Evolutionary conservation across 2,113 vertebrate genomes (phyloP).

Genomic region (Trachemys scripta): DNA sequence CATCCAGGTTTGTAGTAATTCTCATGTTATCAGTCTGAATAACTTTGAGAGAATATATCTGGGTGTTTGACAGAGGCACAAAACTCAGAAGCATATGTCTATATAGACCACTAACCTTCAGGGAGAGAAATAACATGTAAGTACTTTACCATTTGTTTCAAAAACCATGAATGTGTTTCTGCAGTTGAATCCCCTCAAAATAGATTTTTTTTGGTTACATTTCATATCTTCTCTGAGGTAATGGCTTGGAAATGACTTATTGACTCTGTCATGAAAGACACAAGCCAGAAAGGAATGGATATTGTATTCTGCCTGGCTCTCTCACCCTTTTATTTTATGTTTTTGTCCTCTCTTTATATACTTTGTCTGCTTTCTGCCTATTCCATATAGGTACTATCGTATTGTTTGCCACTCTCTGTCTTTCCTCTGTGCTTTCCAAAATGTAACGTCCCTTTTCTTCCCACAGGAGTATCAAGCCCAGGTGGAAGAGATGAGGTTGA

Average conservation of each 20-base stretch:
- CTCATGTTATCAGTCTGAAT: conserved; percentile 67
- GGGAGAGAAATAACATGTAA: conserved; percentile 46
- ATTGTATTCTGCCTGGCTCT: background rate
- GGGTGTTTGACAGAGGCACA: conserved; percentile 68
- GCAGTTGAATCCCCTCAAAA: background rate
- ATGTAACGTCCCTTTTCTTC: conserved; percentile 8
- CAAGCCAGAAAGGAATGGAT: background rate
- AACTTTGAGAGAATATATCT: conserved; percentile 70
- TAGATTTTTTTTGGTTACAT: background rate
- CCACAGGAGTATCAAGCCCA: conserved; percentile 96
- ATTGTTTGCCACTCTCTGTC: background rate
- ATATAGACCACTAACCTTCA: conserved; percentile 50
- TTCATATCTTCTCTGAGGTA: background rate
- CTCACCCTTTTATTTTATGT: conserved; percentile 9
- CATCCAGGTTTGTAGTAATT: conserved; percentile 63
- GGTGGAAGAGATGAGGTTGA: conserved; percentile 96
- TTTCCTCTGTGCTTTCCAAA: conserved; percentile 26
- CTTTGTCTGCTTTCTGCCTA: background rate
- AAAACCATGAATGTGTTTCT: conserved; percentile 28
- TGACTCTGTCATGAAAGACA: background rate
- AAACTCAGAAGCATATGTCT: conserved; percentile 70
- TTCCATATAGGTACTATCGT: background rate
- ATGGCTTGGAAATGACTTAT: conserved; percentile 16
- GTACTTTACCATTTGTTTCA: conserved; percentile 43
- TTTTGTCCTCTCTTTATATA: background rate